Percentiles rank a stretch among this genome's conserved stretches.
Conservation (phyloP, 2,113 vertebrate genomes). For the human region DNA sequence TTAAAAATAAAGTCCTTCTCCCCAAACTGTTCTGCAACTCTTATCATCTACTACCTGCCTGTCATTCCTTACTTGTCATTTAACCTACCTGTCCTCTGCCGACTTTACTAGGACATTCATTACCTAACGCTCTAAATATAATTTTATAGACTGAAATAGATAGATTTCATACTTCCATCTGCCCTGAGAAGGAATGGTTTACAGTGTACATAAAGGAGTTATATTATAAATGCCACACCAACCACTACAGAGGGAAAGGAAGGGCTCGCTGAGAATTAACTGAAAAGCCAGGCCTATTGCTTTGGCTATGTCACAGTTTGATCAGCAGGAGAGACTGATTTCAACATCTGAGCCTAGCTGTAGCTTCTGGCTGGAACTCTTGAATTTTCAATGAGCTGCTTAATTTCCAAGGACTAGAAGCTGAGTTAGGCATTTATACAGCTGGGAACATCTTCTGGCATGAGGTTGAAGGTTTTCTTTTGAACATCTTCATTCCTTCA, state of each 20-base stretch:
- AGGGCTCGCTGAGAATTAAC: neutral
- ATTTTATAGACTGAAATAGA: conserved; percentile 11
- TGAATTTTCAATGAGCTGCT: conserved; percentile 46
- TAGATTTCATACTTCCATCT: conserved; percentile 23
- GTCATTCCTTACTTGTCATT: conserved; percentile 9
- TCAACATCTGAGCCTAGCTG: conserved; percentile 35
- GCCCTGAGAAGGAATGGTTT: neutral
- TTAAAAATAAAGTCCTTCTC: conserved; percentile 43
- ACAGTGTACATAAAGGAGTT: neutral
- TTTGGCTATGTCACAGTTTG: conserved; percentile 25
- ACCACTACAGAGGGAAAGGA: neutral
- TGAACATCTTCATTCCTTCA: conserved; percentile 49
- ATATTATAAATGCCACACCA: neutral
- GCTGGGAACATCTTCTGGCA: conserved; percentile 34
- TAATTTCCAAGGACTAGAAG: conserved; percentile 54
- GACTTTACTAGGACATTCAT: neutral
- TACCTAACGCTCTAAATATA: conserved; percentile 45
- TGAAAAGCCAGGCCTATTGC: neutral
- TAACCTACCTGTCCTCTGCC: conserved; percentile 33
- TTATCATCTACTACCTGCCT: neutral
- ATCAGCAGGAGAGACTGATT: conserved; percentile 56
- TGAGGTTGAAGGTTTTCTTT: conserved; percentile 24
- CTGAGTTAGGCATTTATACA: conserved; percentile 12
- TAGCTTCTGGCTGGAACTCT: neutral
- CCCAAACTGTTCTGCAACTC: neutral